Conservation (phyloP, 2,113 vertebrate species). For the Anas platyrhynchos region DNA sequence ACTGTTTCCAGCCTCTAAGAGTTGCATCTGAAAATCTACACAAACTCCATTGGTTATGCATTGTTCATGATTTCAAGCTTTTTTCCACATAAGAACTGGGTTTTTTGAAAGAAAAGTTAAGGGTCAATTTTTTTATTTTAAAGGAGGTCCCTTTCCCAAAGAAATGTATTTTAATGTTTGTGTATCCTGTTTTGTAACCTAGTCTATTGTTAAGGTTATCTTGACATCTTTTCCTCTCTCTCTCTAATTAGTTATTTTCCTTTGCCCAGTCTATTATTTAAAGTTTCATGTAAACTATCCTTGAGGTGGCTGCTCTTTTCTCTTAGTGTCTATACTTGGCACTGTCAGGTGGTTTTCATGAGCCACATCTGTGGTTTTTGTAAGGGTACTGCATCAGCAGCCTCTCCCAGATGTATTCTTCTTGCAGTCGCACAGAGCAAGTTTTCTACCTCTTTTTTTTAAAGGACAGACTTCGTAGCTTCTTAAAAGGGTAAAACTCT, state of each 20-base stretch:
- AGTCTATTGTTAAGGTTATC: neutral
- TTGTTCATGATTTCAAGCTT: neutral
- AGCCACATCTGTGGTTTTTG: neutral
- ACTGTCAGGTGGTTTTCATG: neutral
- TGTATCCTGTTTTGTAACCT: neutral
- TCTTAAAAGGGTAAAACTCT: neutral
- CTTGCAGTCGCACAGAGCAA: neutral
- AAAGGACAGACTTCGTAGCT: neutral
- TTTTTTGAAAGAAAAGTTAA: neutral
- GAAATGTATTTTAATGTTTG: neutral
- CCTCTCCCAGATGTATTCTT: neutral
- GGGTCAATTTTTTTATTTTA: neutral
- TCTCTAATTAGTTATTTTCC: neutral
- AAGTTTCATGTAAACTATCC: neutral
- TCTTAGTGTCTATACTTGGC: neutral
- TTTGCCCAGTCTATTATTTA: neutral
- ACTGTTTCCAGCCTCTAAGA: neutral
- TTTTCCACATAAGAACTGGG: neutral
- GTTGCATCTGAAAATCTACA: neutral
- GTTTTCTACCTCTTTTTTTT: neutral
- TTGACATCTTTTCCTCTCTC: neutral
- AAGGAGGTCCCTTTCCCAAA: neutral
- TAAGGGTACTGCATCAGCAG: neutral
- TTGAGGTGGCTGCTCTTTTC: neutral
- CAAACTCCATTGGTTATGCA: neutral